Evolutionary conservation across 2,113 vertebrate species (phyloP), one percentile per base, ranked within the genome.

Genomic region (Archilochus colubris): DNA sequence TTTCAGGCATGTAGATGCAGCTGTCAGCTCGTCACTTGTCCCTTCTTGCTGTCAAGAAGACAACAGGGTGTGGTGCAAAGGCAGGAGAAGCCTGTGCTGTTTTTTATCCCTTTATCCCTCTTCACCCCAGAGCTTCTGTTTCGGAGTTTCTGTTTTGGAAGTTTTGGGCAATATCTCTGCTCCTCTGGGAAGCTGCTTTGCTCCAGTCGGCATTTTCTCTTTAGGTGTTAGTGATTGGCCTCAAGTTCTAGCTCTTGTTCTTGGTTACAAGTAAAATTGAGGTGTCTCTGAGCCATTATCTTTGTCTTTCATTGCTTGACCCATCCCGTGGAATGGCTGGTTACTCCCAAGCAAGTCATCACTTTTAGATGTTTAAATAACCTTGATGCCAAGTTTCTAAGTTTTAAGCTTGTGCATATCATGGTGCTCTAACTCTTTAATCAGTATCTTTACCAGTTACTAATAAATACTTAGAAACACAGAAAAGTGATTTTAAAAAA

Each of bases 1-100:
- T 94, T 86, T 85, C 31, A 67, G 59, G 54, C 61, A 38, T 40
- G 10, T 28, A 69, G 86, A 68, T 82, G 44, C 67, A 94, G 67
- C 67, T 89, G 55, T 86, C 88, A 70, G 36, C 22, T 73, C 3
- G 0, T 78, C 2, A 0, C 70, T 55, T 70, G 44, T 89, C 68
- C 46, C 22, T 82, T 76, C 69, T 77, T 69, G 58, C 43, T 44
- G 48, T 75, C n/a, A 51, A 54, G 50, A 57, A 72, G 74, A 33
- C 79, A n/a, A 19, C 11, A 76, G 67, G 53, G 23, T 44, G 14
- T 67, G 46, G 12, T 21, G 9, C 57, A 44, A 64, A 75, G 64
- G 30, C 44, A 57, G 69, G n/a, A 3, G 0, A 14, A 33, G 36
- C 0, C 0, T 53, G 18, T 64, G 33, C 64, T 80, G 73, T 14